Percentiles rank a stretch among this genome's conserved stretches.
Conservation (phyloP, 2,797 vertebrate species). For the Enteromius trimaculatus region DNA sequence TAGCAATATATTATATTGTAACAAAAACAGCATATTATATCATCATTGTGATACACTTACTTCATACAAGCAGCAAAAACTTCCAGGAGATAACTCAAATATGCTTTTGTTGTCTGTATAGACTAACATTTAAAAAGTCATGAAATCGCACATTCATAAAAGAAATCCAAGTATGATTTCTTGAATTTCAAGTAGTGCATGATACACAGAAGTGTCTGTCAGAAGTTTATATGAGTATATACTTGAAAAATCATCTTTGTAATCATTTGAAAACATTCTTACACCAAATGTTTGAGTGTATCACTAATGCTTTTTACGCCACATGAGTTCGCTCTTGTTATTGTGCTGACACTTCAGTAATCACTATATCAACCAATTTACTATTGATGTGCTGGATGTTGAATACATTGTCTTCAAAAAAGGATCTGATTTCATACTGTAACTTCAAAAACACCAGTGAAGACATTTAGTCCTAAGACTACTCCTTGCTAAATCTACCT, state of each 20-base stretch:
- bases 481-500: not conserved
- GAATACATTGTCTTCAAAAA: not conserved
- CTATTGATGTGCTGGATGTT: not conserved
- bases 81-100: too few relatives aligned
- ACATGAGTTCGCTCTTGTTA: not conserved
- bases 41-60: too few relatives aligned
- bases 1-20: not conserved
- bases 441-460: not conserved
- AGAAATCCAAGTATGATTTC: too few relatives aligned
- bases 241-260: too few relatives aligned
- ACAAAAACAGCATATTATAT: too few relatives aligned
- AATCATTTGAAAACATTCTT: not conserved
- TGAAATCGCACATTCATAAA: too few relatives aligned
- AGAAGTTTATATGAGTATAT: too few relatives aligned
- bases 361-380: not conserved
- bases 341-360: not conserved
- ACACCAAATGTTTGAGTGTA: not conserved
- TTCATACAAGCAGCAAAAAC: too few relatives aligned
- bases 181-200: too few relatives aligned
- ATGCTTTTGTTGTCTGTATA: too few relatives aligned
- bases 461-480: not conserved
- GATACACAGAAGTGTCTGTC: too few relatives aligned
- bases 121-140: too few relatives aligned
- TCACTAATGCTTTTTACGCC: not conserved
- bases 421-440: not conserved